These are phyloP conservation scores for Gadus macrocephalus DNA, from an alignment of 2,113 vertebrate genomes.

Conservation along the genomic window DNA sequence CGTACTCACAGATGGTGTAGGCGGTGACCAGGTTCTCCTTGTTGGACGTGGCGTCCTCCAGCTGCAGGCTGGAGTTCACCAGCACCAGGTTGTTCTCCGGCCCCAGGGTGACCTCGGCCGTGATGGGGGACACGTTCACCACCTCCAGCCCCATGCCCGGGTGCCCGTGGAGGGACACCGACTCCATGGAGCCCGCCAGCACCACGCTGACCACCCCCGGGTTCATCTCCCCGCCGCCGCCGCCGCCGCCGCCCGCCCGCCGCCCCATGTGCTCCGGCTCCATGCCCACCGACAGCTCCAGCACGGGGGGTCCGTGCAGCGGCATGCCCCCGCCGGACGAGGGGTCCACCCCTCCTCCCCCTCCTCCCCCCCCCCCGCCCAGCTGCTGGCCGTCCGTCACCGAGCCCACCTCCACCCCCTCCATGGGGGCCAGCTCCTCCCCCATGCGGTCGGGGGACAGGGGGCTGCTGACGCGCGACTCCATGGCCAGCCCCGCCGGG, in stretches of 20 bases:
- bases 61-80: slow-evolving; percentile 87
- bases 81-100: slow-evolving; percentile 89
- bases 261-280: slow-evolving; percentile 84
- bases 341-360: slow-evolving; percentile 76
- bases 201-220: slow-evolving; percentile 89
- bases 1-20: slow-evolving; percentile 88
- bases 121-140: slow-evolving; percentile 89
- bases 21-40: slow-evolving; percentile 92
- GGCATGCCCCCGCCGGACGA: slow-evolving; percentile 84
- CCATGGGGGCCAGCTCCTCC: slow-evolving; percentile 84
- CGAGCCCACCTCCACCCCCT: slow-evolving; percentile 83
- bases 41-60: slow-evolving; percentile 90
- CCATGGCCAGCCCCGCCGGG: slow-evolving; percentile 82
- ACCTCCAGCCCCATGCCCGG: slow-evolving; percentile 88
- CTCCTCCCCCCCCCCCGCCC: slow-evolving; percentile 80
- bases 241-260: slow-evolving; percentile 75
- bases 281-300: slow-evolving; percentile 94
- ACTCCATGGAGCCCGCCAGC: slow-evolving; percentile 87
- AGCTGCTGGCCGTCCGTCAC: slow-evolving; percentile 82
- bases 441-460: slow-evolving; percentile 89
- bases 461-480: slow-evolving; percentile 90
- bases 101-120: slow-evolving; percentile 88
- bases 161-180: slow-evolving; percentile 87
- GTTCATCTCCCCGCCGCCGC: slow-evolving; percentile 79
- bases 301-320: slow-evolving; percentile 77